Percentiles rank a stretch among this genome's conserved stretches.
Conservation (phyloP, 2,888 invertebrate species). For the Ophonus ardosiacus region DNA sequence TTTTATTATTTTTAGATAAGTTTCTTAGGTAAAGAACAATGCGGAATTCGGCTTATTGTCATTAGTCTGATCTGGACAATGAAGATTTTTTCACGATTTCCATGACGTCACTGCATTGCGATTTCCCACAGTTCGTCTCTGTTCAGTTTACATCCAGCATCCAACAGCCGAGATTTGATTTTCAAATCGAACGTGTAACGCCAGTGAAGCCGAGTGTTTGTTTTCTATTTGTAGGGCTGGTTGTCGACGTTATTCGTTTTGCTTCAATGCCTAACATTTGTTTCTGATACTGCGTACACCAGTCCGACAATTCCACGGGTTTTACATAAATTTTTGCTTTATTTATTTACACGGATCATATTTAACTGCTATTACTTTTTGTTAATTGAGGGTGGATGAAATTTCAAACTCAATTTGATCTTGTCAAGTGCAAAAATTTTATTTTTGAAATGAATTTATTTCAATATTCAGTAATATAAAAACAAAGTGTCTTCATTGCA, state of each 20-base stretch:
- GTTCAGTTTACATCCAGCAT: background rate
- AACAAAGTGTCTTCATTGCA: too few species aligned
- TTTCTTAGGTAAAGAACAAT: too few species aligned
- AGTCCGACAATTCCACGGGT: slow-evolving; percentile 19
- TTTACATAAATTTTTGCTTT: slow-evolving; percentile 44
- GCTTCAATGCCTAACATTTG: slow-evolving; percentile 54
- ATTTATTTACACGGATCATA: slow-evolving; percentile 17
- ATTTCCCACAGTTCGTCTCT: background rate
- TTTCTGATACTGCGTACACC: slow-evolving; percentile 53
- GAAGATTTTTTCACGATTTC: too few species aligned
- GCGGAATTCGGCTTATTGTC: too few species aligned
- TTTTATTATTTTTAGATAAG: too few species aligned
- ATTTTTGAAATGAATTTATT: too few species aligned
- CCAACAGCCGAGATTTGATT: slow-evolving; percentile 46
- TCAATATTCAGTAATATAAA: too few species aligned
- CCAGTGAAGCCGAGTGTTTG: slow-evolving; percentile 17
- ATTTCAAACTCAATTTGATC: background rate
- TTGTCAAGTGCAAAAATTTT: too few species aligned
- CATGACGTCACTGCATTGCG: too few species aligned
- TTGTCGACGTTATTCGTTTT: slow-evolving; percentile 39
- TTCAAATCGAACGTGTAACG: slow-evolving; percentile 40
- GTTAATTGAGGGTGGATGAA: background rate
- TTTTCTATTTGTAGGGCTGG: slow-evolving; percentile 30
- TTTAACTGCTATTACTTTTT: background rate
- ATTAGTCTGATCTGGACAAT: too few species aligned